Evolutionary conservation across 2,113 vertebrate species (phyloP), one percentile per base, ranked within the genome.

Genomic region (Gnathonemus echidnorhynchus): DNA sequence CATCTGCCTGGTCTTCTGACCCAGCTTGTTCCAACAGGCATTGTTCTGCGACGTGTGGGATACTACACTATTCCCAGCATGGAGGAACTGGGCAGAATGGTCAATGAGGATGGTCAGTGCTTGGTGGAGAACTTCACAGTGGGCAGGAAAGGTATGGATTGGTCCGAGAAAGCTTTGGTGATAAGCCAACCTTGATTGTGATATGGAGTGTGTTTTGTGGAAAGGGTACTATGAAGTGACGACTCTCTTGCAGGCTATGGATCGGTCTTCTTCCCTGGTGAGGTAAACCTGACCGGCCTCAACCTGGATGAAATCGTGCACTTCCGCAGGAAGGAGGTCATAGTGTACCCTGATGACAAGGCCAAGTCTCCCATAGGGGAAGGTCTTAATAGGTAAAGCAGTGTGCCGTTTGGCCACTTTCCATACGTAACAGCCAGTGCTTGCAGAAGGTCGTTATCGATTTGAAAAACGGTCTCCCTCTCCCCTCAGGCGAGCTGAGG

Each of bases 21-120:
- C 17, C 46, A 42, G 15, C 39, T 13, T 42, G 6, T 58, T n/a
- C 74, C 89, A 89, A 31, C 87, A 99, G 98, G 98, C 11, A 97
- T 99, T 15, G 92, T 98, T 52, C 96, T 99, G 13, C 95, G 92
- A 0, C 96, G 97, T 15, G 95, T 96, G 11, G 98, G 98, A 2
- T 99, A 99, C 13, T 99, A 99, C 93, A 99, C 98, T 92, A 97
- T 98, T 93, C 98, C 98, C 0, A 96, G 97, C 11, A 94, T 99
- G 97, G 97, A 98, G 15, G 98, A 98, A 17, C 96, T 99, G 88
- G 96, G 96, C 0, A 96, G 95, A 70, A 94, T 97, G 92, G 95
- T 97, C 49, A 97, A 95, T 0, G 96, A 97, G 24, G 95, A 94
- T 27, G 97, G 96, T 0, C 96, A 97, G 1, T 99, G 98, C 31